phyloP scores from a whole-genome alignment of 2,113 vertebrate genomes.

The Misgurnus mizolepis region DNA sequence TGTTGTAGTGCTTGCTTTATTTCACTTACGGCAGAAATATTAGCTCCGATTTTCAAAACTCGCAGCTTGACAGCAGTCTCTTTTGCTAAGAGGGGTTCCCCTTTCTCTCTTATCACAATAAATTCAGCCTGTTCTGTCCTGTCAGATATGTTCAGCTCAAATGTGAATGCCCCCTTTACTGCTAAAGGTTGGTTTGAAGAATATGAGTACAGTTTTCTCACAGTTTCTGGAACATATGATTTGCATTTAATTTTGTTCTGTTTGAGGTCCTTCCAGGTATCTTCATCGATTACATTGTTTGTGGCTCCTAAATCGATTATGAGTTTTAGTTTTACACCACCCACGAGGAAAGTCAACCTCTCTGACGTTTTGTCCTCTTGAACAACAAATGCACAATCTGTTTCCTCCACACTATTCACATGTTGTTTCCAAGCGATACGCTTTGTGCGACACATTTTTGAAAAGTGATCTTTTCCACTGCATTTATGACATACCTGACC shows the following conservation, averaged over 20 bases:
- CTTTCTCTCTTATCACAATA: conserved; percentile 10
- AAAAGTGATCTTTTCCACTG: too few relatives aligned
- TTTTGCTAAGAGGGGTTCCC: background rate
- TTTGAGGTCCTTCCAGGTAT: conserved; percentile 36
- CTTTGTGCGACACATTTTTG: too few relatives aligned
- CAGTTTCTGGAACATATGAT: conserved; percentile 4
- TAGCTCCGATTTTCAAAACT: too few relatives aligned
- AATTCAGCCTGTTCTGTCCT: conserved; percentile 19
- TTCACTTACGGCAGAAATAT: too few relatives aligned
- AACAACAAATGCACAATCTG: conserved; percentile 34
- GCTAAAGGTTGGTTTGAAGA: conserved; percentile 18
- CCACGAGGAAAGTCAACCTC: conserved; percentile 23
- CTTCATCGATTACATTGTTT: conserved; percentile 34
- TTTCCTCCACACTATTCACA: background rate
- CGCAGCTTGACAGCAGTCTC: conserved; percentile 6
- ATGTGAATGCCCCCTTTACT: conserved; percentile 38
- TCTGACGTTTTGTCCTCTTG: conserved; percentile 22
- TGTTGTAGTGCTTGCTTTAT: too few relatives aligned
- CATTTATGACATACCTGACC: too few relatives aligned
- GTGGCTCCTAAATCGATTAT: conserved; percentile 34
- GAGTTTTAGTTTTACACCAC: conserved; percentile 14
- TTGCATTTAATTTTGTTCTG: conserved; percentile 16
- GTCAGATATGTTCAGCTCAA: conserved; percentile 10
- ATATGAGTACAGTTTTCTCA: conserved; percentile 26
- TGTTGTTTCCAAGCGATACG: background rate